Conservation (phyloP, 2,113 vertebrate species). For the Emberiza fucata region DNA sequence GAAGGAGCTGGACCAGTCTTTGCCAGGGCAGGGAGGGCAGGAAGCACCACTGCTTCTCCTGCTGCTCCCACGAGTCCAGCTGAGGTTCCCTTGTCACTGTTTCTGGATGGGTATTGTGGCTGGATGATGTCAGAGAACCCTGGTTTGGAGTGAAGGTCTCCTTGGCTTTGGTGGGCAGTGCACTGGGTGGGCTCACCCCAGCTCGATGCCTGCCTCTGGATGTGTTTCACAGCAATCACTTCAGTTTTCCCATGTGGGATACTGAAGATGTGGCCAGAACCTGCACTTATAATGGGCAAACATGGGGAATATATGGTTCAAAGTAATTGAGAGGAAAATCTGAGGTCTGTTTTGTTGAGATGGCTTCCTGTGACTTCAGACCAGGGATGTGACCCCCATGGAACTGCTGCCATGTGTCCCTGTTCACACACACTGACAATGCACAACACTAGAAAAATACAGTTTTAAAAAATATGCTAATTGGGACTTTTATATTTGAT, state of each 20-base stretch:
- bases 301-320: neutral
- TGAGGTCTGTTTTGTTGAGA: neutral
- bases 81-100: neutral
- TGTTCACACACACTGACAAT: neutral
- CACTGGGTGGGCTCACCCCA: neutral
- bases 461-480: neutral
- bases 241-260: neutral
- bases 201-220: rapidly evolving
- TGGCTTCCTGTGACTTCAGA: neutral
- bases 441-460: neutral
- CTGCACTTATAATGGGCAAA: neutral
- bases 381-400: neutral
- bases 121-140: neutral
- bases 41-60: neutral
- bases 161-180: neutral
- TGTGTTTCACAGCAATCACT: neutral
- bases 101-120: neutral
- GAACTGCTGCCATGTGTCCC: neutral
- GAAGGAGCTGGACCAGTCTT: neutral
- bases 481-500: neutral
- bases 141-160: neutral
- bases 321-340: neutral
- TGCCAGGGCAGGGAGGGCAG: neutral
- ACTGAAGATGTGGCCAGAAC: neutral
- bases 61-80: neutral